Conservation (phyloP, 2,888 invertebrate genomes). For the Aromia moschata region DNA sequence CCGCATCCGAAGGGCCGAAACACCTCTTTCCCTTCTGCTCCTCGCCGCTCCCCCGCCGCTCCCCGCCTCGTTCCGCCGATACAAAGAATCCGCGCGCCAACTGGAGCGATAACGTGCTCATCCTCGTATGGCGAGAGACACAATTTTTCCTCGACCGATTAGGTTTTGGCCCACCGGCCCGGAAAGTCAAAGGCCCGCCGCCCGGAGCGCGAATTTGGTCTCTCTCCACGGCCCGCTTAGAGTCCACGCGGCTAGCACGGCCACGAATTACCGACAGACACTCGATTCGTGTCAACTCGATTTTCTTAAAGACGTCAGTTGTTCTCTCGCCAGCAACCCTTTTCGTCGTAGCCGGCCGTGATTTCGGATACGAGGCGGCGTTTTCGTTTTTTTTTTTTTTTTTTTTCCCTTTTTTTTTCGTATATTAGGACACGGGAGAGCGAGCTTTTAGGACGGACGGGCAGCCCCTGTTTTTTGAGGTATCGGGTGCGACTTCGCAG, state of each 20-base stretch:
- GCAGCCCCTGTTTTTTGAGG: no score
- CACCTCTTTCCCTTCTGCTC: no score
- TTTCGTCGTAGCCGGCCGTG: conserved; percentile 18
- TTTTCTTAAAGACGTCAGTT: conserved; percentile 41
- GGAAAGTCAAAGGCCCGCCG: conserved; percentile 62
- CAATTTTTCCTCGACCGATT: conserved; percentile 47
- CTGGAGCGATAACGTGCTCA: conserved; percentile 44
- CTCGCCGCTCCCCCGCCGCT: no score
- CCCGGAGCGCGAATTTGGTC: conserved; percentile 47
- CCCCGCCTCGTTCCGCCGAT: no score
- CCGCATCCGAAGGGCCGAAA: no score
- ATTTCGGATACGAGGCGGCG: neutral
- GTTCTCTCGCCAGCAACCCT: conserved; percentile 43
- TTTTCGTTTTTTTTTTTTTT: conserved; percentile 1
- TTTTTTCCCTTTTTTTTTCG: neutral
- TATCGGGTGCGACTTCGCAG: no score
- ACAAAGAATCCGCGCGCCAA: conserved; percentile 19
- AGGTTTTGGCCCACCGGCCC: conserved; percentile 54
- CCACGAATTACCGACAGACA: conserved; percentile 40
- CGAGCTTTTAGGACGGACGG: conserved; percentile 3
- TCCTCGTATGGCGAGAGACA: conserved; percentile 48
- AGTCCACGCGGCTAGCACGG: conserved; percentile 35
- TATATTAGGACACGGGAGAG: neutral
- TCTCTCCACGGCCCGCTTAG: conserved; percentile 31
- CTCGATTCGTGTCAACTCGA: conserved; percentile 45